These are phyloP conservation scores for Paracanthobrama guichenoti DNA, from an alignment of 2,113 vertebrate genomes.

Conservation along the genomic window DNA sequence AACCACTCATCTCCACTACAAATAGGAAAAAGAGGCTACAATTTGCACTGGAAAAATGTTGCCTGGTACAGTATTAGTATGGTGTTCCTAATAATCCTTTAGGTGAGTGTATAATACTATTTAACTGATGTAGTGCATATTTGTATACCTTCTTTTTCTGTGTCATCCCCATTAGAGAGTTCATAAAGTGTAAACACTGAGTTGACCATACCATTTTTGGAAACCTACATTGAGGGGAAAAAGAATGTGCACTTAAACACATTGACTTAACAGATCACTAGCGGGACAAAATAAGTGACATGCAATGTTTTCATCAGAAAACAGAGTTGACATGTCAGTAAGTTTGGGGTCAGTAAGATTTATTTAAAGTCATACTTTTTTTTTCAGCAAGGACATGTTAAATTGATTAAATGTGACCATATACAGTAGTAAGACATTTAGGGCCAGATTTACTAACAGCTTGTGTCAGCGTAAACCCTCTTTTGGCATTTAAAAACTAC, in stretches of 20 bases:
- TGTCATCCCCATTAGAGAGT: slow-evolving; percentile 88
- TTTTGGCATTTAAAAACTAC: too few species aligned
- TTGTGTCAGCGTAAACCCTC: too few species aligned
- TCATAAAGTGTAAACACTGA: slow-evolving; percentile 96
- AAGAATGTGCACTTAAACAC: neutral
- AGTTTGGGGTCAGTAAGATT: neutral
- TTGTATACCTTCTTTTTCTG: slow-evolving; percentile 87
- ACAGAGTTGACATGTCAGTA: too few species aligned
- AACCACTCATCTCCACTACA: too few species aligned
- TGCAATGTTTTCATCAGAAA: too few species aligned
- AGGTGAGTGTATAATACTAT: neutral
- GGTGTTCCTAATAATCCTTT: too few species aligned
- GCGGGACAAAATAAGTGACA: neutral
- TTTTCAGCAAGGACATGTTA: neutral
- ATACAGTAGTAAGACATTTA: too few species aligned
- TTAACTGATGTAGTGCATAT: neutral
- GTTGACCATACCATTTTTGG: slow-evolving; percentile 89
- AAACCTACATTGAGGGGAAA: slow-evolving; percentile 77
- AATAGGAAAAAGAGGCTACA: too few species aligned
- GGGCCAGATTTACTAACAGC: too few species aligned
- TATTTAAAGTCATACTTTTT: too few species aligned
- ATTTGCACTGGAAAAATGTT: too few species aligned
- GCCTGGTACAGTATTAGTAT: too few species aligned
- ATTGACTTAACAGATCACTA: neutral
- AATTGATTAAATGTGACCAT: neutral